A percentile compares a stretch with the other conserved stretches of the same genome.
Evolutionary conservation across 2,888 invertebrate species (phyloP).

Genomic region (Cyaniris semiargus): DNA sequence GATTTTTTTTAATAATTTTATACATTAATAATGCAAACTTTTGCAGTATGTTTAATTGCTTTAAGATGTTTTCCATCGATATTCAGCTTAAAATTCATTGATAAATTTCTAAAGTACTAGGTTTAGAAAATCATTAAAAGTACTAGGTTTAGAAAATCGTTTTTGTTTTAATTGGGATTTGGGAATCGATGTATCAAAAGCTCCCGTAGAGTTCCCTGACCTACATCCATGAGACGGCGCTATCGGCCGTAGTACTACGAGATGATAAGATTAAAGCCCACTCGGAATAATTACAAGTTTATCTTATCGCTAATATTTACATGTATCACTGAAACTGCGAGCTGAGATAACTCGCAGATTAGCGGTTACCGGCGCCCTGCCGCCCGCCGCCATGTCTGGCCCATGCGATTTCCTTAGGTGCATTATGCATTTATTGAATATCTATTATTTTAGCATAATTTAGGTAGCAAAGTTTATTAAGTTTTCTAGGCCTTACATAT

Average conservation of each 20-base stretch:
- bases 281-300: constrained; percentile 12
- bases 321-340: constrained; percentile 21
- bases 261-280: constrained; percentile 28
- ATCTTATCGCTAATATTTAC: constrained; percentile 18
- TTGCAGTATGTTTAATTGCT: too few species aligned
- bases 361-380: not conserved
- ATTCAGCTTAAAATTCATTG: not conserved
- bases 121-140: too few species aligned
- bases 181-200: not conserved
- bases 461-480: too few species aligned
- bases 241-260: constrained; percentile 6
- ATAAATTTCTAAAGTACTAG: too few species aligned
- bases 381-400: not conserved
- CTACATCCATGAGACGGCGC: constrained; percentile 7
- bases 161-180: not conserved
- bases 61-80: not conserved
- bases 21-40: too few species aligned
- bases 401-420: not conserved
- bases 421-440: not conserved
- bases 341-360: constrained; percentile 6
- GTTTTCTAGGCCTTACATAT: too few species aligned
- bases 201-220: constrained; percentile 18
- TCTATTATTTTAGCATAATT: not conserved
- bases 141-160: too few species aligned
- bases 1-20: too few species aligned